Evolutionary conservation across 2,113 vertebrate species (phyloP), one percentile per base, ranked within the genome.

Genomic region (Lepus europaeus): DNA sequence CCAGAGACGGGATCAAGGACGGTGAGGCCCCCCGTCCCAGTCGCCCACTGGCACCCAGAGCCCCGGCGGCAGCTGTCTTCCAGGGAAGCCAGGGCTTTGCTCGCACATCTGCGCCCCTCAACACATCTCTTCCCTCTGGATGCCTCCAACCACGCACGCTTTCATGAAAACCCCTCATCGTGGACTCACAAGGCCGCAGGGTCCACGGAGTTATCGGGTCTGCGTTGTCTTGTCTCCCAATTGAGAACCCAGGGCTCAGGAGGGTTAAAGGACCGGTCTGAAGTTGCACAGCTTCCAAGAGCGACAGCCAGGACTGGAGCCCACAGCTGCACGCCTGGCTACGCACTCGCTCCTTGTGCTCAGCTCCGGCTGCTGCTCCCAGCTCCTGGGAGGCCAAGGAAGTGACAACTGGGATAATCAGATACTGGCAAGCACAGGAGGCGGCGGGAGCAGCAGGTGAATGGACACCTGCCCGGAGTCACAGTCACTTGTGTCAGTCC

Each of bases 231-330:
- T 13, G 61, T 63, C 79, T 78, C 17, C 70, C 66, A 36, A 70
- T 23, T 33, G 13, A 83, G 90, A 90, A 93, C 73, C 69, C 33
- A 74, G 64, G 88, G 22, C 36, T 90, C 81, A 80, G 88, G 83
- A 85, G 90, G 23, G 73, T 53, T 66, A 85, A 89, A 33, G 49
- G 49, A 73, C 39, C 64, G 73, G 39, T 39, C 73, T 69, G 85
- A 66, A 19, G 51, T 63, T 33, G 51, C 81, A 90, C 7, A 11
- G 77, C 81, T 90, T 51, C 7, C 5, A 45, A 17, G 56, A 3
- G 8, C 39, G 79, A 51, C 36, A 86, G 66, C 27, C 68, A 9
- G 27, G 39, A 85, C 0, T 20, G 10, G 78, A 80, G 51, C 56
- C 29, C 83, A 74, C 22, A 79, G 88, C 74, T 74, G 63, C 56